Base-by-base conservation (phyloP, 1,140 invertebrate species). In the Danaus melanippus region DNA sequence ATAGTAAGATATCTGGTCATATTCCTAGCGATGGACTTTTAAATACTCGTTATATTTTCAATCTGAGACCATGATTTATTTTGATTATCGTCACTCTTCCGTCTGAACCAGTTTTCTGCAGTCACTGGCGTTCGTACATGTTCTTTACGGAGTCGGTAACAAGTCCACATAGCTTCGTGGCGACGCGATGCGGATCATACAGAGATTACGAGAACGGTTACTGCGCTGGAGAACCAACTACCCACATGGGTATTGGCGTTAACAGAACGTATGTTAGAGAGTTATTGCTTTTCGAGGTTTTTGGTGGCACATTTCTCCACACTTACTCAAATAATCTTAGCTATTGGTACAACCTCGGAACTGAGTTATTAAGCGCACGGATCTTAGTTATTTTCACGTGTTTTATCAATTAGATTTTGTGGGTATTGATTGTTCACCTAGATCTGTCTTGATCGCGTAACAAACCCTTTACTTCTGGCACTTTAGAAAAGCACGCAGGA, bases 61-160 rank as follows among this genome's bases (percentile, higher is more conserved):
- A 32, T 21, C 2, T 21, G 1, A 21, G 17, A 21, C 17, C 5
- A 8, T 11, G 6, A 50, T 32, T 10, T 10, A 40, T 54, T 11
- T 12, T 5, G 0, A 10, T 46, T 12, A 46, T 41, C n/a, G 11
- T 7, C 17, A 41, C 10, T 32, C 4, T 7, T 32, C 6, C 21
- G 21, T 7, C 4, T 32, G 21, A 7, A 32, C 8, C 56, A 86
- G 93, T 93, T 64, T 90, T 90, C 58, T 94, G 93, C 85, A 92
- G 92, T 67, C 93, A 94, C 76, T 90, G 91, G 78, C 88, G 92
- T 42, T 91, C 93, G 0, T 93, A 92, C 89, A 87, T 89, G 66
- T 92, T 91, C 68, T 94, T 91, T 76, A 89, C 90, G 12, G 92
- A 94, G 76, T 93, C 92, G 0, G 80, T 94, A 4, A 69, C 82